phyloP scores from a whole-genome alignment of 2,888 invertebrate species.

The Caradrina clavipalpis region DNA sequence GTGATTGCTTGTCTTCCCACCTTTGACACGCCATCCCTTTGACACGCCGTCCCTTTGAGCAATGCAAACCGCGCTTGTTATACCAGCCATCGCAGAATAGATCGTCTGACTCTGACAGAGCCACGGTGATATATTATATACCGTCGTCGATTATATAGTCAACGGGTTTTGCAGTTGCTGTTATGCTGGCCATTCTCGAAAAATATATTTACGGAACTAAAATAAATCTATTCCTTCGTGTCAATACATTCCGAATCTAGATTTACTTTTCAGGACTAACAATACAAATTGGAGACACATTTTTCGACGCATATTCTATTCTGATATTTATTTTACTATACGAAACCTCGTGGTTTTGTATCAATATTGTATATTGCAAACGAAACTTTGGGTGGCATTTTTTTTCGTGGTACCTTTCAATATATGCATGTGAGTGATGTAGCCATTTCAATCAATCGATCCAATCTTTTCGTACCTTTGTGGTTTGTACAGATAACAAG shows the following conservation, averaged over 20 bases:
- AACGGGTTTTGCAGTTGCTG: background rate
- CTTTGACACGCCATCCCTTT: conserved; percentile 7
- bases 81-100: background rate
- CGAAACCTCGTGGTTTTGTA: no score
- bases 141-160: background rate
- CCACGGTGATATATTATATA: background rate
- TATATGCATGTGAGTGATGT: background rate
- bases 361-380: background rate
- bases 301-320: no score
- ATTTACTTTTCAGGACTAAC: no score
- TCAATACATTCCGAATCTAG: no score
- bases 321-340: background rate
- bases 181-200: background rate
- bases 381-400: background rate
- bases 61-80: background rate
- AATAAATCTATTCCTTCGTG: no score
- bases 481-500: background rate
- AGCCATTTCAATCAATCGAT: conserved; percentile 9
- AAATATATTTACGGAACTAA: background rate
- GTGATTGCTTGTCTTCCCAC: background rate
- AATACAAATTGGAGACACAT: no score
- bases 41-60: background rate
- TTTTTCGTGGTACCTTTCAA: background rate
- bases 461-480: background rate
- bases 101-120: background rate